Evolutionary conservation across 2,113 vertebrate species (phyloP), one percentile per base, ranked within the genome.

Genomic region (Podilymbus podiceps): DNA sequence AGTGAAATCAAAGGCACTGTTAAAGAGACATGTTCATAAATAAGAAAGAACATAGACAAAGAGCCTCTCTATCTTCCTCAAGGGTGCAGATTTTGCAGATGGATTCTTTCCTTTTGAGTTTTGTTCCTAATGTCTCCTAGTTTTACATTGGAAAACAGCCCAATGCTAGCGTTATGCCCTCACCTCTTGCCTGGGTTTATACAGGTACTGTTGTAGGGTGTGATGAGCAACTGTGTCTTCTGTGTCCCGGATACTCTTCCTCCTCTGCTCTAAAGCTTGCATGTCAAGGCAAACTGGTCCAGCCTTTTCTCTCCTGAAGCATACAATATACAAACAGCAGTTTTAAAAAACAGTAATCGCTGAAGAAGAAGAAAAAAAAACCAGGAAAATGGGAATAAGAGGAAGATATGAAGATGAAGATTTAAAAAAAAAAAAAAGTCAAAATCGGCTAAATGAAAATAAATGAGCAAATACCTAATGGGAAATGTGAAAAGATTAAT

Each of bases 141-240:
- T 49, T 94, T 83, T 83, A 42, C 31, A 55, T 0, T 71, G 44
- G 42, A 66, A 90, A 93, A 33, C 10, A 47, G 38, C 35, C 9
- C 35, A 47, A 21, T n/a, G 33, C 8, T 40, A 66, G 46, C 13
- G 19, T 44, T 64, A 53, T 52, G 44, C 22, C 81, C 97, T 92
- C 81, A 99, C 99, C 98, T 99, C 97, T 92, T 99, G 99, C 88
- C 99, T 98, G 81, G 99, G 98, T 90, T 98, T 99, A 84, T 99
- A 99, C 71, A 99, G 98, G 88, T 99, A 99, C 95, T 99, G 99
- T 53, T 99, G 99, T 52, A 99, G 97, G 8, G 99, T 98, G 92
- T 99, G 99, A 95, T 99, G 99, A 12, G 98, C 98, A 7, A 99
- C 97, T 8, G 98, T 89, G 62, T 98, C 99, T 95, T 99, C 99